phyloP scores from a whole-genome alignment of 2,113 vertebrate species.

The Sturnira hondurensis region DNA sequence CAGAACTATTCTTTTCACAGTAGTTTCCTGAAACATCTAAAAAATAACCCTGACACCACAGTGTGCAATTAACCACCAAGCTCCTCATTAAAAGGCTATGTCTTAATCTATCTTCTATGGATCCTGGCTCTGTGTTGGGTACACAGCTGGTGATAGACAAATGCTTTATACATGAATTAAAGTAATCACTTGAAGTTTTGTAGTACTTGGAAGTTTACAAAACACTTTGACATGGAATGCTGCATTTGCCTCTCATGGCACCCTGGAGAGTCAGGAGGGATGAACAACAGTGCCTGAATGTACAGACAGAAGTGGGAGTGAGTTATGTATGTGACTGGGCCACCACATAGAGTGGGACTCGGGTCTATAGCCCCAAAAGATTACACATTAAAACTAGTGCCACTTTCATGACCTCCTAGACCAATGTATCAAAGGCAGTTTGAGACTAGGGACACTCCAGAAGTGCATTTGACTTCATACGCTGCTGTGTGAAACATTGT shows the following conservation, averaged over 20 bases:
- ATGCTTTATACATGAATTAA: not conserved
- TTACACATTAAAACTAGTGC: not conserved
- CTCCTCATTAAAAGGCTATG: not conserved
- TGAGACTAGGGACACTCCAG: not conserved
- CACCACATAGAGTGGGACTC: not conserved
- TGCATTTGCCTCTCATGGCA: not conserved
- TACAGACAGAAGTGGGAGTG: not conserved
- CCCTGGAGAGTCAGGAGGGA: not conserved
- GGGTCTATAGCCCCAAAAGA: not conserved
- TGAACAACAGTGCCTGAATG: fast-evolving
- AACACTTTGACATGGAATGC: not conserved
- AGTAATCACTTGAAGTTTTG: not conserved
- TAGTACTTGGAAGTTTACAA: not conserved
- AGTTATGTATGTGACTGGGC: no score
- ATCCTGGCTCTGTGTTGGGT: not conserved
- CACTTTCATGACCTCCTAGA: not conserved
- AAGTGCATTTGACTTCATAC: not conserved
- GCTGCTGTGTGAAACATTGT: not conserved
- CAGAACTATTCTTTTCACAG: not conserved
- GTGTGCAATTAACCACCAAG: not conserved
- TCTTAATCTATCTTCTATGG: not conserved
- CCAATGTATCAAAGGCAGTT: not conserved
- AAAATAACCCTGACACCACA: not conserved
- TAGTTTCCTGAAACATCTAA: not conserved
- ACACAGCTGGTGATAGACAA: not conserved